Conservation (phyloP, 2,113 vertebrate species). For the Heptranchias perlo region DNA sequence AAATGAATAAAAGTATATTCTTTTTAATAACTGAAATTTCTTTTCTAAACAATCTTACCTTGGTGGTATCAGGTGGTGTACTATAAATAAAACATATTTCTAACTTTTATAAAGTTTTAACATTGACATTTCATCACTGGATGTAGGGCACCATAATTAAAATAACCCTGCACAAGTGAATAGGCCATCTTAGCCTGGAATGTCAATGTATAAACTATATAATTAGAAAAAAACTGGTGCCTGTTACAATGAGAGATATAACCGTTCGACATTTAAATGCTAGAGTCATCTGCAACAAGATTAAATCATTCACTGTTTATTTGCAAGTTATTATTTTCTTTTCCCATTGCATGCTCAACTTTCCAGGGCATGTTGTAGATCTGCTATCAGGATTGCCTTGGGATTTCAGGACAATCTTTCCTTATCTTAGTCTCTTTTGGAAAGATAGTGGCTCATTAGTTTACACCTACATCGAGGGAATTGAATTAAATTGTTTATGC, state of each 20-base stretch:
- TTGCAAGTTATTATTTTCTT: background rate
- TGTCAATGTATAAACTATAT: background rate
- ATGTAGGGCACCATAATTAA: background rate
- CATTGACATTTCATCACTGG: background rate
- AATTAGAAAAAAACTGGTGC: background rate
- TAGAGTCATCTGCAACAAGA: background rate
- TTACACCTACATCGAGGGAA: background rate
- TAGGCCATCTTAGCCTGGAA: background rate
- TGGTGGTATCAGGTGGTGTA: background rate
- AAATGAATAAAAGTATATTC: background rate
- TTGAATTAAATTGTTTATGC: background rate
- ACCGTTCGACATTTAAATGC: background rate
- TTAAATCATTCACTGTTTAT: background rate
- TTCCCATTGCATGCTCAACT: background rate
- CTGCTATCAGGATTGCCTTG: background rate
- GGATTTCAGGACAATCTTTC: background rate
- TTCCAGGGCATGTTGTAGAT: background rate
- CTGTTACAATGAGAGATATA: background rate
- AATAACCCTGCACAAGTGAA: background rate
- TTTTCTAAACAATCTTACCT: background rate
- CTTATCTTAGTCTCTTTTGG: background rate
- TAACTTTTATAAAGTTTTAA: background rate
- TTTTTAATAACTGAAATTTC: background rate
- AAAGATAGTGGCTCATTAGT: background rate
- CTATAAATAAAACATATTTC: background rate